Conservation (phyloP, 2,797 vertebrate genomes). For the Microctenopoma lineatum region DNA sequence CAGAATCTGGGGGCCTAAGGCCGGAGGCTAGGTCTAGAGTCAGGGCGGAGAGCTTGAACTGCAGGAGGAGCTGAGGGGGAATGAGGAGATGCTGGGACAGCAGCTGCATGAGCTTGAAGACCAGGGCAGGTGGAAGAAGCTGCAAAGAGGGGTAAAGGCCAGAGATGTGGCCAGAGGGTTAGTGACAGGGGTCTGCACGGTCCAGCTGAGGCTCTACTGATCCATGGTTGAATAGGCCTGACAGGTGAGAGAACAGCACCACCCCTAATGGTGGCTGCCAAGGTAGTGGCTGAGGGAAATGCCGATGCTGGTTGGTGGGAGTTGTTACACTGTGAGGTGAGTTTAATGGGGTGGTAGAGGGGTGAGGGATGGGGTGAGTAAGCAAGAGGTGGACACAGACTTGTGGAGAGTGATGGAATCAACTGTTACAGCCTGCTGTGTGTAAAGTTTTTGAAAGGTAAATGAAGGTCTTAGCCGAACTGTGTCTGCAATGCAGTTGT, state of each 20-base stretch:
- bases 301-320: conserved; percentile 37
- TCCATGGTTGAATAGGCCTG: conserved; percentile 79
- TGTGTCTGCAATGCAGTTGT: conserved; percentile 5
- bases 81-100: conserved; percentile 53
- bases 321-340: conserved; percentile 28
- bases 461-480: conserved; percentile 4
- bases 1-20: conserved; percentile 66
- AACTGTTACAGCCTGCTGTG: conserved; percentile 50
- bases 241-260: conserved; percentile 82
- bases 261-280: conserved; percentile 78
- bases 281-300: conserved; percentile 58
- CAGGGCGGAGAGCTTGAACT: conserved; percentile 54
- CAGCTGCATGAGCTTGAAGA: conserved; percentile 65
- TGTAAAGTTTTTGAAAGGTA: conserved; percentile 21
- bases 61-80: conserved; percentile 35
- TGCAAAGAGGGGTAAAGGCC: conserved; percentile 37
- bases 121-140: conserved; percentile 31
- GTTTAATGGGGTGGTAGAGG: conserved; percentile 48
- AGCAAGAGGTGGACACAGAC: conserved; percentile 33
- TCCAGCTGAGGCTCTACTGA: conserved; percentile 80
- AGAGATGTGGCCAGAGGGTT: conserved; percentile 55
- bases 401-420: conserved; percentile 60
- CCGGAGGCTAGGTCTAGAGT: conserved; percentile 72
- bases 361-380: conserved; percentile 23
- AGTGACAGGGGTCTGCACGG: conserved; percentile 72